Conservation (phyloP, 2,888 invertebrate species). For the Ophion obscuratus region DNA sequence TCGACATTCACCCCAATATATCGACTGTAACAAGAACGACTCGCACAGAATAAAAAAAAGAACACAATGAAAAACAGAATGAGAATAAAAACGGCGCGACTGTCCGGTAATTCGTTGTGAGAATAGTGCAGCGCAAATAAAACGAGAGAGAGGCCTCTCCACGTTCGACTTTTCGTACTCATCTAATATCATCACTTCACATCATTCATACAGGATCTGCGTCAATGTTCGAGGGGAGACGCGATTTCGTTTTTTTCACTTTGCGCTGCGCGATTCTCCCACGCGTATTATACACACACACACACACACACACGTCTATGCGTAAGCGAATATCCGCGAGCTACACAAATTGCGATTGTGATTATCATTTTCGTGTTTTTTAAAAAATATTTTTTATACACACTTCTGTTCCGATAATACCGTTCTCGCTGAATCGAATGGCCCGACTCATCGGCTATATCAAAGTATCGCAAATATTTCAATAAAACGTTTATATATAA, state of each 20-base stretch:
- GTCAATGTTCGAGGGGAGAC: slow-evolving; percentile 78
- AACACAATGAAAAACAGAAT: slow-evolving; percentile 22
- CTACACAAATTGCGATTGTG: slow-evolving; percentile 22
- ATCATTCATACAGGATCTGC: slow-evolving; percentile 82
- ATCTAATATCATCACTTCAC: slow-evolving; percentile 80
- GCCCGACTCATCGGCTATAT: slow-evolving; percentile 39
- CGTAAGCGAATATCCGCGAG: slow-evolving; percentile 26
- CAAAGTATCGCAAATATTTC: slow-evolving; percentile 36
- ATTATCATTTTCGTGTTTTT: slow-evolving; percentile 24
- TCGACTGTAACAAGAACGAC: slow-evolving; percentile 10
- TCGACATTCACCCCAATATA: slow-evolving; percentile 4
- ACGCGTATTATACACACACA: not conserved
- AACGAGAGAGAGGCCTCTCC: not conserved
- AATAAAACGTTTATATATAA: slow-evolving; percentile 57
- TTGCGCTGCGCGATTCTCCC: not conserved
- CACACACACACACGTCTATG: not conserved
- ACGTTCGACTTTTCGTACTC: slow-evolving; percentile 81
- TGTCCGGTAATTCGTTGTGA: slow-evolving; percentile 38
- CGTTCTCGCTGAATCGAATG: slow-evolving; percentile 30
- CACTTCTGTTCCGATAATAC: slow-evolving; percentile 1
- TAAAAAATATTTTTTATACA: slow-evolving; percentile 12
- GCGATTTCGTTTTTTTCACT: not conserved
- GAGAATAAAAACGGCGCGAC: not conserved
- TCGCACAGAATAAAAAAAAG: slow-evolving; percentile 11
- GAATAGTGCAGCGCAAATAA: slow-evolving; percentile 39